Evolutionary conservation across 2,797 vertebrate genomes (phyloP), one percentile per base, ranked within the genome.

Genomic region (Clarias pachynema): DNA sequence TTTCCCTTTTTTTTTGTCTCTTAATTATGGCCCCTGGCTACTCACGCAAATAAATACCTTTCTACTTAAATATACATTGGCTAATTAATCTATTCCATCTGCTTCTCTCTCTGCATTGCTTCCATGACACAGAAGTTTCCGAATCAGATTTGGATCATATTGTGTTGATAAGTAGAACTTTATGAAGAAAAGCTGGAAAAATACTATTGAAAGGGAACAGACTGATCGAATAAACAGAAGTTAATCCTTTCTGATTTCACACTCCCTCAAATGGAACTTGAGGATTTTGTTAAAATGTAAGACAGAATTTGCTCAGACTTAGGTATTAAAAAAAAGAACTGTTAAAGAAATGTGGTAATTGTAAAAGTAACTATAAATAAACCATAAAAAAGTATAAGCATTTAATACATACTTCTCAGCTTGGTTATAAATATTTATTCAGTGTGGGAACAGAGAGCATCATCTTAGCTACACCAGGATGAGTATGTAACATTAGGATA

Each of bases 61-160:
- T 96, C 94, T 91, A 94, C 94, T 96, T 95, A 96, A 96, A 96
- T 94, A 94, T 93, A 92, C 92, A 95, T 93, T 91, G 94, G 93
- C 91, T 96, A 94, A 97, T 96, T 96, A 96, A 97, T 97, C 92
- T 94, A 94, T 95, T 95, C 96, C 96, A 97, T 96, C 96, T 98
- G 95, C 94, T 96, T 91, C 90, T 91, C 91, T 91, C 92, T 95
- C 88, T 91, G 91, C 93, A 94, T 92, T 93, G 90, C 92, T 93
- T 94, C 93, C 94, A 93, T 94, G 93, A 94, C 92, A 96, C 91
- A 94, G 91, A 95, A 91, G 93, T 93, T 95, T 95, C 94, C 80
- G 85, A 94, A 95, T 95, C 92, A 94, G 92, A 93, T 93, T 95
- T 94, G 91, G 93, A 94, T 96, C 91, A 90, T 87, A 81, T 92